Percentiles rank a stretch among this genome's conserved stretches.
Evolutionary conservation across 2,113 vertebrate genomes (phyloP).

Genomic region (Gila orcuttii): DNA sequence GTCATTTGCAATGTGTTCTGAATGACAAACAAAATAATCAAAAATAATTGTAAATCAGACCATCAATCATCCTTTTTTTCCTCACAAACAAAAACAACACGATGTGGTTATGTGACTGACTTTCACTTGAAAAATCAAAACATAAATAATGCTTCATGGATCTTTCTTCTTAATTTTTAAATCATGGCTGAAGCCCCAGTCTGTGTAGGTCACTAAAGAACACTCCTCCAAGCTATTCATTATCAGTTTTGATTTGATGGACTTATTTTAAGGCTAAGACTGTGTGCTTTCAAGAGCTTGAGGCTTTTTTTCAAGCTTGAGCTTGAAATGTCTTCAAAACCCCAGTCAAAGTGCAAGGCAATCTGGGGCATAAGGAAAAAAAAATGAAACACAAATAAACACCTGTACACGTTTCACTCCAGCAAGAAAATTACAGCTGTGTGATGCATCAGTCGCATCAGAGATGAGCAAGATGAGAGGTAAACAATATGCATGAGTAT

Average conservation of each 20-base stretch:
- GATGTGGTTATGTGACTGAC: background rate
- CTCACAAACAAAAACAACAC: background rate
- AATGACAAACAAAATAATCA: background rate
- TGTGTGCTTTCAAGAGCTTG: conserved; percentile 28
- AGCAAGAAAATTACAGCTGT: conserved; percentile 18
- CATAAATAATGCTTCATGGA: background rate
- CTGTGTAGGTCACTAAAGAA: background rate
- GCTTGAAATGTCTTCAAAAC: background rate
- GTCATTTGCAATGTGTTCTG: background rate
- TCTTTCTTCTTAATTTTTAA: background rate
- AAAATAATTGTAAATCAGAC: background rate
- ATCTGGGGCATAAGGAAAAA: background rate
- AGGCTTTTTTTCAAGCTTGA: background rate
- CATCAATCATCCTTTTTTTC: no score
- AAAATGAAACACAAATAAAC: background rate
- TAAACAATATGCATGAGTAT: conserved; percentile 7
- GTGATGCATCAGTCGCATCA: conserved; percentile 15
- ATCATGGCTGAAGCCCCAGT: background rate
- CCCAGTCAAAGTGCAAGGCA: conserved; percentile 39
- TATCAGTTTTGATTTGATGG: background rate
- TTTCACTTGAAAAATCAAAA: background rate
- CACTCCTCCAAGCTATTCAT: background rate
- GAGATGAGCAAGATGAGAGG: conserved; percentile 9
- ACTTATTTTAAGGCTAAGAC: conserved; percentile 25
- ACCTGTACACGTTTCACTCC: conserved; percentile 29